Evolutionary conservation across 1,140 invertebrate genomes (phyloP).

Genomic region (Drosophila biarmipes): DNA sequence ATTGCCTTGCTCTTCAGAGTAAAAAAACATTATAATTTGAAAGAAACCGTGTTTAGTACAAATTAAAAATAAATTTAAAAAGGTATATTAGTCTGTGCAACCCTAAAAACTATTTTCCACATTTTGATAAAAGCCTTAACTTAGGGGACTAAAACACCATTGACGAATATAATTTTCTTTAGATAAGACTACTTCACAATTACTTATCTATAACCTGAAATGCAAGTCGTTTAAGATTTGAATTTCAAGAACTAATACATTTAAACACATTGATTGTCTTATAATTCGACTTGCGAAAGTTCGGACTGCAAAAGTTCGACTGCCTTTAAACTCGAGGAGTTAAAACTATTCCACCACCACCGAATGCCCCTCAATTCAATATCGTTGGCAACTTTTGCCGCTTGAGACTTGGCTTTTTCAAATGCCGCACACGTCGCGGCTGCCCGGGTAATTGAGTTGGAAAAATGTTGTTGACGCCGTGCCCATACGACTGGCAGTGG

Average conservation of each 20-base stretch:
- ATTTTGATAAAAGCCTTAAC: no score
- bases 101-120: no score
- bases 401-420: conserved; percentile 71
- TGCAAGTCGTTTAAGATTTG: no score
- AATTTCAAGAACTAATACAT: not conserved
- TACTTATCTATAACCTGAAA: no score
- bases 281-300: not conserved
- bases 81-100: no score
- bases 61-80: no score
- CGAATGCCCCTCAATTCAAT: conserved; percentile 48
- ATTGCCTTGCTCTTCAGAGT: no score
- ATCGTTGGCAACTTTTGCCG: conserved; percentile 49
- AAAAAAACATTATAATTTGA: no score
- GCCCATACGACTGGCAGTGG: conserved; percentile 19
- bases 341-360: conserved; percentile 23
- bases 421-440: conserved; percentile 70
- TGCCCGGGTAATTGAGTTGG: conserved; percentile 77
- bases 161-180: no score
- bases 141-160: no score
- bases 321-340: conserved; percentile 1
- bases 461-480: conserved; percentile 80
- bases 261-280: not conserved
- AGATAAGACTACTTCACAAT: no score
- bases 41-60: no score
- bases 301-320: conserved; percentile 3